Evolutionary conservation across 2,888 invertebrate genomes (phyloP).

Genomic region (Harpalus rufipes): DNA sequence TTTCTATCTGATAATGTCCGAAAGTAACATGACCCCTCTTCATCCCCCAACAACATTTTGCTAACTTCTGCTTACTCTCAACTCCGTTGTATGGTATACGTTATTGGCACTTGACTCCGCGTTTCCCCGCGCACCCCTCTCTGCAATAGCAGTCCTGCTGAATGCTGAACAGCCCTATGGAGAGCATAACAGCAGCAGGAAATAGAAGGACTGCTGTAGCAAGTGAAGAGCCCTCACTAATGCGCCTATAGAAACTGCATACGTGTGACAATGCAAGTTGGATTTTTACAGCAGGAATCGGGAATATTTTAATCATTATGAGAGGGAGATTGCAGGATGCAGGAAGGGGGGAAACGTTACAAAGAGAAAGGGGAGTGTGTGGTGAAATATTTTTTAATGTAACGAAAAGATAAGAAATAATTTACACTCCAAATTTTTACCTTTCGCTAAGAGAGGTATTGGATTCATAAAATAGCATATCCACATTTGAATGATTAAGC

Average conservation of each 20-base stretch:
- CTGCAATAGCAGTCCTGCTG: neutral
- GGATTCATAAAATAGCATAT: too few relatives aligned
- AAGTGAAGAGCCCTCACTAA: constrained; percentile 1
- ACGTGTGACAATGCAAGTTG: constrained; percentile 43
- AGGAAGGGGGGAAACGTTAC: too few relatives aligned
- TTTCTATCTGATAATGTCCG: too few relatives aligned
- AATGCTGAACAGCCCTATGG: neutral
- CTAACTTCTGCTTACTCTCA: neutral
- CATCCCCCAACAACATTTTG: neutral
- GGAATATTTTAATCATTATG: neutral
- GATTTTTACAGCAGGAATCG: constrained; percentile 2
- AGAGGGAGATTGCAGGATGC: neutral
- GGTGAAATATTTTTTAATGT: too few relatives aligned
- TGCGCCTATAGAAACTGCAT: constrained; percentile 47
- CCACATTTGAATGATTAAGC: too few relatives aligned
- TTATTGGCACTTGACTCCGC: constrained; percentile 58
- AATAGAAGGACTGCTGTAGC: neutral
- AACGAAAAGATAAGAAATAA: too few relatives aligned
- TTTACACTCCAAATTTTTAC: too few relatives aligned
- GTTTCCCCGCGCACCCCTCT: constrained; percentile 3
- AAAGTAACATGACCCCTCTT: too few relatives aligned
- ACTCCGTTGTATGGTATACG: constrained; percentile 14
- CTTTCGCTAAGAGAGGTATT: too few relatives aligned
- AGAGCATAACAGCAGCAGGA: too few relatives aligned
- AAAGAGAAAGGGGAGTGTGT: too few relatives aligned